These are phyloP conservation scores for Calephelis perditalis DNA, from an alignment of 2,888 invertebrate species.

Conservation along the genomic window DNA sequence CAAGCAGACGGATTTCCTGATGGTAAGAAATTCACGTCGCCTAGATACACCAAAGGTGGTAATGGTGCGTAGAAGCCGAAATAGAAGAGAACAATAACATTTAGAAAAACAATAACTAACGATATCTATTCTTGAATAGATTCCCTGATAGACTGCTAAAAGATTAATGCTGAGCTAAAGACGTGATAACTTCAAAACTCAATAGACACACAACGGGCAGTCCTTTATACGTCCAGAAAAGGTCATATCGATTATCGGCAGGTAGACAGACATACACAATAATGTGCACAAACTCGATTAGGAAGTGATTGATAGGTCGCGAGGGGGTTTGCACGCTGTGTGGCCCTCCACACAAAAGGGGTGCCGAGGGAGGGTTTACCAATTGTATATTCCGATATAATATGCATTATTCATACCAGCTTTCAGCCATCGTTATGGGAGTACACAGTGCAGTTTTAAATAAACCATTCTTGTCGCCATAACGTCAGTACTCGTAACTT, in stretches of 20 bases:
- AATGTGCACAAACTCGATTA: constrained; percentile 61
- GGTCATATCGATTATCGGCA: constrained; percentile 27
- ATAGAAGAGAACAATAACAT: neutral
- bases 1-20: too few relatives aligned
- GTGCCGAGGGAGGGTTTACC: constrained; percentile 17
- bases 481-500: too few relatives aligned
- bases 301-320: constrained; percentile 55
- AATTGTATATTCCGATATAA: constrained; percentile 4
- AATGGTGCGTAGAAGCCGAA: too few relatives aligned
- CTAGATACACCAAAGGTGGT: too few relatives aligned
- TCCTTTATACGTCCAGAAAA: constrained; percentile 17
- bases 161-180: too few relatives aligned
- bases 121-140: too few relatives aligned
- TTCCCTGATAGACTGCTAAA: too few relatives aligned
- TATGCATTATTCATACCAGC: constrained; percentile 8
- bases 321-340: constrained; percentile 32
- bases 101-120: neutral
- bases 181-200: too few relatives aligned
- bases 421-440: neutral
- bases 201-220: neutral
- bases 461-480: too few relatives aligned
- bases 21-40: too few relatives aligned
- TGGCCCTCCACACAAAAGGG: constrained; percentile 31
- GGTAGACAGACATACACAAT: constrained; percentile 36
- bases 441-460: neutral